Evolutionary conservation across 2,888 invertebrate species (phyloP), one percentile per base, ranked within the genome.

Genomic region (Seira ritae): DNA sequence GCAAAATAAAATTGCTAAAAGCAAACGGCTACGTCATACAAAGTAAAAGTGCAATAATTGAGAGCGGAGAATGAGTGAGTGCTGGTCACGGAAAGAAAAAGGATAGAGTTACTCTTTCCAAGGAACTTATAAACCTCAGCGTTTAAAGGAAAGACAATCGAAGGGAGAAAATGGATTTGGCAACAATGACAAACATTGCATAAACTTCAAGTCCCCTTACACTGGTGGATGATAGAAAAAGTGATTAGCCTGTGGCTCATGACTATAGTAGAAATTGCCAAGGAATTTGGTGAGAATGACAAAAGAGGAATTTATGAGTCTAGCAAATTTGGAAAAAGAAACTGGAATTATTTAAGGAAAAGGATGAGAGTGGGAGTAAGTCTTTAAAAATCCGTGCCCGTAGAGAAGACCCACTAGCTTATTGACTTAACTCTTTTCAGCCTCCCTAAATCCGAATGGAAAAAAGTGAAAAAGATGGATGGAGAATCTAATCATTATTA

Each of bases 401-500:
- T 50, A 15, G 3, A 50, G 50, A 50, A 50, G 2, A n/a, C 3
- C 24, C 24, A 17, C 20, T n/a, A 17, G 20, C 65, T 8, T 24
- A 12, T 67, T 67, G 20, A 24, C 67, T 24, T 4, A 8, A 65
- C 65, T 67, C 10, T 24, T 10, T 24, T 31, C 67, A 50, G 50
- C 15, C 12, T 50, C 12, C 50, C 2, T 50, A 8, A 50, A 50
- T n/a, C 15, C 12, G 50, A 15, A 50, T 3, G 17, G 12, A 50
- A 50, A 50, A 50, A 50, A 50, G 50, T 50, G 19, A 62, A 46
- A 31, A 65, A 70, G 10, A 60, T 65, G 50, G 24, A 31, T 50
- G 23, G 68, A 50, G 31, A 71, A 50, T 77, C 68, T 80, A 80
- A 80, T 80, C 73, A 80, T 80, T 80, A 80, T 74, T 80, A 73